These are phyloP conservation scores for Turritopsis rubra DNA, from an alignment of 30 jellyfish, hydroid and myxozoan species.

Conservation along the genomic window DNA sequence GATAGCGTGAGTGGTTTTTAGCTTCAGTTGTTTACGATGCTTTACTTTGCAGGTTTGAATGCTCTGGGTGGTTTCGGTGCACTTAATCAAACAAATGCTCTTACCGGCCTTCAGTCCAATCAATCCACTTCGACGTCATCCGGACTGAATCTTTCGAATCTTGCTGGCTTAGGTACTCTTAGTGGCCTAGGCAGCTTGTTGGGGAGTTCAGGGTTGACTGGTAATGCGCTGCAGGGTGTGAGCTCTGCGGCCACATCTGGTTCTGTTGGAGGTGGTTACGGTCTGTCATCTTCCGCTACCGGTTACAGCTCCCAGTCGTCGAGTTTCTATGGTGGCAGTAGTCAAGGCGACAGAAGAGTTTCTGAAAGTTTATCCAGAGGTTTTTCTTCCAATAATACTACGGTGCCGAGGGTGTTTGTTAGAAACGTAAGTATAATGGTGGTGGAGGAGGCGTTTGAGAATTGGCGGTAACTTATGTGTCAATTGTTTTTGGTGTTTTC, in stretches of 20 bases:
- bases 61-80: constrained; percentile 29
- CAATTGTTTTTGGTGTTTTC: not conserved
- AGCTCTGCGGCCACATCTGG: constrained; percentile 9
- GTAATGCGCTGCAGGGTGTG: not conserved
- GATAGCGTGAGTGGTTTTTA: not conserved
- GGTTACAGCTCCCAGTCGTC: constrained; percentile 29
- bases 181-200: constrained; percentile 41
- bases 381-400: constrained; percentile 40
- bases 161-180: constrained; percentile 22
- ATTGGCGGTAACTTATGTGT: not conserved
- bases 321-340: constrained; percentile 20
- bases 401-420: constrained; percentile 74
- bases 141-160: constrained; percentile 5
- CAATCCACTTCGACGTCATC: constrained; percentile 11
- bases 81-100: not conserved
- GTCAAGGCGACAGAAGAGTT: constrained; percentile 26
- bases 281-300: constrained; percentile 17
- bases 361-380: constrained; percentile 21
- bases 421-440: constrained; percentile 82
- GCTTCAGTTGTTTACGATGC: not conserved
- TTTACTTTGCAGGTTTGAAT: constrained; percentile 9
- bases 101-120: constrained; percentile 8
- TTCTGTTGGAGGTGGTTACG: constrained; percentile 45
- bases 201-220: constrained; percentile 35
- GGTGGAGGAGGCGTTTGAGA: not conserved